phyloP scores from a whole-genome alignment of 2,113 vertebrate species.

The Vombatus ursinus region DNA sequence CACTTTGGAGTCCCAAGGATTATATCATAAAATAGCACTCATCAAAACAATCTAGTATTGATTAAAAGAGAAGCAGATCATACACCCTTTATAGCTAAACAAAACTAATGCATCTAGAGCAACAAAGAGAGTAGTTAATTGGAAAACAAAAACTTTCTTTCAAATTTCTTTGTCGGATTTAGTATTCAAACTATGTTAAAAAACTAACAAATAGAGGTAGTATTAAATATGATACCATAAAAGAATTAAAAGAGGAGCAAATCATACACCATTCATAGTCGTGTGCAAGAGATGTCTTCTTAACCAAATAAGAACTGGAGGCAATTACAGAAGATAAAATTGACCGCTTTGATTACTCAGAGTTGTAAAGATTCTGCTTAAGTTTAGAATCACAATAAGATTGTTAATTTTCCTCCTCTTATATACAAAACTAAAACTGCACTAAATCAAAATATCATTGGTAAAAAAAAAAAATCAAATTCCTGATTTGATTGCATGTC shows the following conservation, averaged over 20 bases:
- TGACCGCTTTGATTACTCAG: neutral
- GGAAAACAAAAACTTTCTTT: neutral
- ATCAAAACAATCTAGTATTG: neutral
- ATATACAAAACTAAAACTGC: neutral
- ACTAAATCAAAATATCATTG: neutral
- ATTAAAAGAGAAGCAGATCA: neutral
- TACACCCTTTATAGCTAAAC: neutral
- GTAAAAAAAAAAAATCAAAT: neutral
- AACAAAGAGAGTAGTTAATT: neutral
- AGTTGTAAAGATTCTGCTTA: conserved; percentile 16
- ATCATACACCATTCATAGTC: neutral
- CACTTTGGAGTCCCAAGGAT: neutral
- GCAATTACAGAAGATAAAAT: conserved; percentile 16
- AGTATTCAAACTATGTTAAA: neutral
- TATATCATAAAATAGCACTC: neutral
- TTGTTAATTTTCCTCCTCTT: neutral
- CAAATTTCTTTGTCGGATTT: neutral
- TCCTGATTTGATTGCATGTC: neutral
- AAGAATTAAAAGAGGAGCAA: neutral
- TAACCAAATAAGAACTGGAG: neutral
- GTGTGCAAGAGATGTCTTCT: neutral
- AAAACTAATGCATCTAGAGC: neutral
- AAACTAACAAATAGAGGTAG: neutral
- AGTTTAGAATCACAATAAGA: neutral
- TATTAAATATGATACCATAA: neutral